These are phyloP conservation scores for Nemoura dubitans DNA, from an alignment of 2,888 invertebrate genomes.

Conservation along the genomic window DNA sequence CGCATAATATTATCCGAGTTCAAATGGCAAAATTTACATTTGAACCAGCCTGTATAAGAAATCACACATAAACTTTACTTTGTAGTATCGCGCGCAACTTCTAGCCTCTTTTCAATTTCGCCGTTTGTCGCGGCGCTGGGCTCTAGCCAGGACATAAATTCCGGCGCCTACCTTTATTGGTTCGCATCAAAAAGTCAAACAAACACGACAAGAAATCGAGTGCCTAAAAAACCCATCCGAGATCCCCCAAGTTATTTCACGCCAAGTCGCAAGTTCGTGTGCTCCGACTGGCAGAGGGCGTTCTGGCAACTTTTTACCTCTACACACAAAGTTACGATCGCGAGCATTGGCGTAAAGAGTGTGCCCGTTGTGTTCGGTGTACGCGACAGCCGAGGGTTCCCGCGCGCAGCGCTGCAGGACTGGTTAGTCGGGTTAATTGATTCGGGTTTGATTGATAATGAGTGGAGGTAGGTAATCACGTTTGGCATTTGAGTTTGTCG, in stretches of 20 bases:
- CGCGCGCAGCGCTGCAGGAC: not conserved
- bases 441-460: not conserved
- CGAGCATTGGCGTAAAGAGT: not conserved
- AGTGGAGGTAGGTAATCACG: not conserved
- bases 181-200: not conserved
- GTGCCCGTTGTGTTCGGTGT: not conserved
- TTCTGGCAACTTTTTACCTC: not conserved
- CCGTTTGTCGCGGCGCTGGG: not conserved
- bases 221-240: not conserved
- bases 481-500: not conserved
- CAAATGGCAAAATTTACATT: not conserved
- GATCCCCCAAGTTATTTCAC: not conserved
- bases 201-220: not conserved
- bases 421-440: not conserved
- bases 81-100: not conserved
- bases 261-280: not conserved
- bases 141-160: not conserved
- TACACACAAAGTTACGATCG: not conserved
- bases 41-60: not conserved
- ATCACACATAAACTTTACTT: not conserved
- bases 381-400: not conserved
- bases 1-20: not conserved
- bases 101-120: not conserved
- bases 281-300: not conserved
- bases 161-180: not conserved